These are phyloP conservation scores for Adrianichthys oophorus DNA, from an alignment of 2,797 vertebrate species.

Conservation along the genomic window DNA sequence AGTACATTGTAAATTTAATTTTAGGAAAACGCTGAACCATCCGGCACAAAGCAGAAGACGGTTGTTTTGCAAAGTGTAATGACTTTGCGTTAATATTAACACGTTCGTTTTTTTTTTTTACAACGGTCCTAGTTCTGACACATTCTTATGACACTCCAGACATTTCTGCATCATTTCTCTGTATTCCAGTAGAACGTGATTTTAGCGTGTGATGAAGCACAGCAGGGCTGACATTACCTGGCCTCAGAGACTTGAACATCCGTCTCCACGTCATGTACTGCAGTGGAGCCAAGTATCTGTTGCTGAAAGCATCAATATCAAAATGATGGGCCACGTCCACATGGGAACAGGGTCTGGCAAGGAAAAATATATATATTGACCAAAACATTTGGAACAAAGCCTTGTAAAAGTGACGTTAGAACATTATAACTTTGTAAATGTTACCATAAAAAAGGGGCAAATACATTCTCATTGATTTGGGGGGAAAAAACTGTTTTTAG, in stretches of 20 bases:
- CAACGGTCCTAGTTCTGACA: not conserved
- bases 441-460: conserved; percentile 21
- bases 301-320: conserved; percentile 65
- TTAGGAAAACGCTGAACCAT: not conserved
- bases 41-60: too few species aligned
- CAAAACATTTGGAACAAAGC: too few species aligned
- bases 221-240: conserved; percentile 63
- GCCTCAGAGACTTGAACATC: conserved; percentile 80
- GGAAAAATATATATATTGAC: conserved; percentile 6
- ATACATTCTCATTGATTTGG: not conserved
- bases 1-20: conserved; percentile 13
- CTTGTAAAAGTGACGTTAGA: not conserved
- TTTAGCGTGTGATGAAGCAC: conserved; percentile 19
- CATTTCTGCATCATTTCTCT: conserved; percentile 23
- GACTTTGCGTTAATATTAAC: too few species aligned
- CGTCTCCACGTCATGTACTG: conserved; percentile 85
- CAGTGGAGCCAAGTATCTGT: conserved; percentile 77
- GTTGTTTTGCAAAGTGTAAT: too few species aligned
- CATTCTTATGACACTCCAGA: conserved; percentile 4
- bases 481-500: too few species aligned
- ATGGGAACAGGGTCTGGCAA: conserved; percentile 46
- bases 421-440: conserved; percentile 12
- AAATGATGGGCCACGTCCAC: conserved; percentile 60
- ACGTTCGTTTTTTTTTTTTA: too few species aligned
- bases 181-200: conserved; percentile 8